phyloP scores from a whole-genome alignment of 92 coral and sea anemone species.

The Micromussa lordhowensis region DNA sequence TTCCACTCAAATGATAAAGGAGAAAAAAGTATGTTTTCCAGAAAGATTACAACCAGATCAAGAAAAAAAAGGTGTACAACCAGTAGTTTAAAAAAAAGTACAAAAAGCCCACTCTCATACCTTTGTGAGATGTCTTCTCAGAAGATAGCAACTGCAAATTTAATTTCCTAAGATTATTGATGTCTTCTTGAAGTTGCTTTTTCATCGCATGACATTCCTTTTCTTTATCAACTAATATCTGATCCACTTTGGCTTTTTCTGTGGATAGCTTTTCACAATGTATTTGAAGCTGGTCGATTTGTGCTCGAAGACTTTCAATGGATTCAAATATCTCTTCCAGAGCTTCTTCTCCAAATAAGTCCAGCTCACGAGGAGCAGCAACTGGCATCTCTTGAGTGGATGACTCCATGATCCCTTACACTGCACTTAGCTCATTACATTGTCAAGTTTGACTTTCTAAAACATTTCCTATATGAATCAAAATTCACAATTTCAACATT shows the following conservation, averaged over 20 bases:
- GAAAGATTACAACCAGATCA: too few species aligned
- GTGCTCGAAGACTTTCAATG: slow-evolving; percentile 79
- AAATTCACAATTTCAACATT: neutral
- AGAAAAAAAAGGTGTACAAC: too few species aligned
- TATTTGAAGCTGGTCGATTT: slow-evolving; percentile 89
- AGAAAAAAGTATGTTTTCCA: too few species aligned
- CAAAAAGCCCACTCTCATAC: neutral
- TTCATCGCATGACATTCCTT: slow-evolving; percentile 69
- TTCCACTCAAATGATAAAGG: too few species aligned
- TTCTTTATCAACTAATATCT: slow-evolving; percentile 78
- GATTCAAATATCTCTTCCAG: slow-evolving; percentile 94
- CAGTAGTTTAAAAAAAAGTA: too few species aligned
- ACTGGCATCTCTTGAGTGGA: slow-evolving; percentile 36
- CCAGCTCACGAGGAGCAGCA: slow-evolving; percentile 90
- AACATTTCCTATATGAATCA: neutral
- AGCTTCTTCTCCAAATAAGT: slow-evolving; percentile 91
- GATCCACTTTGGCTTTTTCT: slow-evolving; percentile 78
- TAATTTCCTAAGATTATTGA: slow-evolving; percentile 73
- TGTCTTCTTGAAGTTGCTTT: slow-evolving; percentile 71
- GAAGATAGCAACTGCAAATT: slow-evolving; percentile 76
- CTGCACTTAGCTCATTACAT: neutral
- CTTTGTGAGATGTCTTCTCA: slow-evolving; percentile 23
- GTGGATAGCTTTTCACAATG: slow-evolving; percentile 88
- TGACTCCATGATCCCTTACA: slow-evolving; percentile 11
- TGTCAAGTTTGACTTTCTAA: slow-evolving; percentile 1